phyloP scores from a whole-genome alignment of 2,113 vertebrate species.

The Xiphias gladius region DNA sequence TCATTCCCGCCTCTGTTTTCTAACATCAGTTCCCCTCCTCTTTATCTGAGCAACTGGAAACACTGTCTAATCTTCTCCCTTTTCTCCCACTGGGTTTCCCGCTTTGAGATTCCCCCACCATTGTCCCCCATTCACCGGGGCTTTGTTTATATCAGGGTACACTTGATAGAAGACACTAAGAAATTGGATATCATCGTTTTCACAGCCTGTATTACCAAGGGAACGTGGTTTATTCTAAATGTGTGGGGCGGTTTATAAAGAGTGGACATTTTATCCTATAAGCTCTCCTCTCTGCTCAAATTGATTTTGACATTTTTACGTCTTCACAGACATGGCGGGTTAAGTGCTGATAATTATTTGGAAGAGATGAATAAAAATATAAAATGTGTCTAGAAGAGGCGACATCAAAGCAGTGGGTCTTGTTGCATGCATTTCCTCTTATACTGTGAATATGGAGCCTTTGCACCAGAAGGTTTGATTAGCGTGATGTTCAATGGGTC shows the following conservation, averaged over 20 bases:
- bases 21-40: constrained; percentile 89
- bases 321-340: constrained; percentile 68
- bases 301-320: constrained; percentile 74
- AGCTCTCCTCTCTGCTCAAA: constrained; percentile 64
- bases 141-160: constrained; percentile 70
- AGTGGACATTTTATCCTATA: constrained; percentile 68
- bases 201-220: constrained; percentile 69
- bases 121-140: constrained; percentile 88
- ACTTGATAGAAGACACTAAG: constrained; percentile 70
- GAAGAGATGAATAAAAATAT: constrained; percentile 66
- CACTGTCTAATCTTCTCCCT: constrained; percentile 66
- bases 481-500: constrained; percentile 47
- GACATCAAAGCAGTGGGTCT: constrained; percentile 66
- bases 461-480: constrained; percentile 63
- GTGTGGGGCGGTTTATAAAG: constrained; percentile 47
- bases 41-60: constrained; percentile 75
- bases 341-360: constrained; percentile 81
- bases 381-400: constrained; percentile 50
- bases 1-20: constrained; percentile 89
- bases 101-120: constrained; percentile 65
- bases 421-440: constrained; percentile 56
- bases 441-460: constrained; percentile 29
- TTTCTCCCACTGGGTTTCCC: constrained; percentile 66
- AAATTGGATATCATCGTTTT: constrained; percentile 75
- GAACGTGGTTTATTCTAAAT: constrained; percentile 45